phyloP scores from a whole-genome alignment of 2,113 vertebrate species.

The Etheostoma cragini region DNA sequence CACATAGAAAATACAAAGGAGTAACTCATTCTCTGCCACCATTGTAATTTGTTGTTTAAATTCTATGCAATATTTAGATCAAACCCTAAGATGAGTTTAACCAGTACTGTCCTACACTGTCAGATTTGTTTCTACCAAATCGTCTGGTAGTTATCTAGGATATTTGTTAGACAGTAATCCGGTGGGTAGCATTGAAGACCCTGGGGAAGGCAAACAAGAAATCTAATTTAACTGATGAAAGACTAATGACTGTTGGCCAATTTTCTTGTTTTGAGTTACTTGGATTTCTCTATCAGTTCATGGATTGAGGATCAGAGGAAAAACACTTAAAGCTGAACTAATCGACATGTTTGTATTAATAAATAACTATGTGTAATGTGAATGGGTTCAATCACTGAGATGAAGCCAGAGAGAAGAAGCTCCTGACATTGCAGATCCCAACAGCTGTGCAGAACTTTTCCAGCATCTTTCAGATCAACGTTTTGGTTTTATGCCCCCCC shows the following conservation, averaged over 20 bases:
- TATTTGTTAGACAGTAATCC: not conserved
- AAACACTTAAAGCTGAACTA: not conserved
- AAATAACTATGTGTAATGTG: not conserved
- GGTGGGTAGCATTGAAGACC: not conserved
- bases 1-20: not conserved
- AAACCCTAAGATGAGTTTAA: not conserved
- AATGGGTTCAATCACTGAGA: not conserved
- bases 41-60: not conserved
- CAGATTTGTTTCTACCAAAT: not conserved
- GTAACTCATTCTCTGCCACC: not conserved
- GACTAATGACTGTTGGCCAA: not conserved
- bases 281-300: conserved; percentile 7
- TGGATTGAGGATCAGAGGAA: not conserved
- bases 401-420: not conserved
- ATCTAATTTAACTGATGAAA: conserved; percentile 32
- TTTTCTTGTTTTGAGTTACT: conserved; percentile 16
- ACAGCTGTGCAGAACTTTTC: not conserved
- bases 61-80: not conserved
- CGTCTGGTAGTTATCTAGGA: not conserved
- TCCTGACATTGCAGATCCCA: not conserved
- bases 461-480: conserved; percentile 6
- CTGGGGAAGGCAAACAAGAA: not conserved
- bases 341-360: not conserved
- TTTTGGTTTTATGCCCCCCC: conserved; percentile 15
- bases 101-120: not conserved